A percentile compares a stretch with the other conserved stretches of the same genome.
Conservation (phyloP, 2,797 vertebrate species). For the Onychomys torridus region DNA sequence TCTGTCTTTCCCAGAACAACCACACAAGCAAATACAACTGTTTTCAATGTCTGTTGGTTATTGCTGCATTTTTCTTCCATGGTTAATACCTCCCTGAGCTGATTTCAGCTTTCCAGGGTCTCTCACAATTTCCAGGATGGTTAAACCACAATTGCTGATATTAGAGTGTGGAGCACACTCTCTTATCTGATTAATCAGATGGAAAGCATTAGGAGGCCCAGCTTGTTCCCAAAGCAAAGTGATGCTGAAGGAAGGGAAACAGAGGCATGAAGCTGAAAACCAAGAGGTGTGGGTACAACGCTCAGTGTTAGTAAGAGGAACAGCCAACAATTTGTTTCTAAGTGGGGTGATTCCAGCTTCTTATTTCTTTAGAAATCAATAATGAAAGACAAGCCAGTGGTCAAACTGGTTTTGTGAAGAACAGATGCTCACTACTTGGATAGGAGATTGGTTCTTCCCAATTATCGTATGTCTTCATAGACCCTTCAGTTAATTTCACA, state of each 20-base stretch:
- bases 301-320: neutral
- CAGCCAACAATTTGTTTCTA: neutral
- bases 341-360: neutral
- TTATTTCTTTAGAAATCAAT: neutral
- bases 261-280: neutral
- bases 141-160: neutral
- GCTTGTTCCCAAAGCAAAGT: neutral
- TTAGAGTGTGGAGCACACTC: neutral
- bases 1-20: neutral
- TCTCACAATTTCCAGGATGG: neutral
- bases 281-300: neutral
- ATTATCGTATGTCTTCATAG: neutral
- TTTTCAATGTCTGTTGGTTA: neutral
- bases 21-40: neutral
- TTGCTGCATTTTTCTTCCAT: rapidly evolving
- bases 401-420: neutral
- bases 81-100: neutral
- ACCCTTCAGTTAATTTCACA: neutral
- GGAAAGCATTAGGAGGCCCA: neutral
- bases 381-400: neutral
- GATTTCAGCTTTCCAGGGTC: neutral
- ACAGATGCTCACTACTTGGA: neutral
- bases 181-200: neutral
- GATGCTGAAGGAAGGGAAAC: neutral
- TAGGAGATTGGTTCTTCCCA: neutral